These are phyloP conservation scores for Ctenoplectra terminalis DNA, from an alignment of 1,140 invertebrate species.

Conservation along the genomic window DNA sequence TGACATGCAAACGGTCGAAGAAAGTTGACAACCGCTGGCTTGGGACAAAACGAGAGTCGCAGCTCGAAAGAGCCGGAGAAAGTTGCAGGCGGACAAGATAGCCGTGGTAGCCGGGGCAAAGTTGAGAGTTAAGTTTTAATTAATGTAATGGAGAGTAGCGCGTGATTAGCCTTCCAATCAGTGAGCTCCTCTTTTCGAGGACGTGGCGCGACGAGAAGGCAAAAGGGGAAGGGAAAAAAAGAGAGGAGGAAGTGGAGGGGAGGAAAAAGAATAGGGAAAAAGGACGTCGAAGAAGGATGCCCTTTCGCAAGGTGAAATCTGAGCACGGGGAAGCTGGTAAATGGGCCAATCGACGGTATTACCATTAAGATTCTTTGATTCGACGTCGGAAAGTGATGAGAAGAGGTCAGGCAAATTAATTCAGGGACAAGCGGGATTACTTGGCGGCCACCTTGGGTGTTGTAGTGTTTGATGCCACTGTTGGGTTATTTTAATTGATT, in stretches of 20 bases:
- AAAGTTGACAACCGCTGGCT: slow-evolving; percentile 13
- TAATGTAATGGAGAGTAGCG: slow-evolving; percentile 80
- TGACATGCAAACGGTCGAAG: slow-evolving; percentile 21
- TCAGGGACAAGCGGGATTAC: background rate
- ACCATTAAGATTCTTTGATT: slow-evolving; percentile 58
- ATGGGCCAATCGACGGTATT: slow-evolving; percentile 45
- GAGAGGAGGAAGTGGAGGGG: too few relatives aligned
- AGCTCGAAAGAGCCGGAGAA: slow-evolving; percentile 21
- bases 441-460: background rate
- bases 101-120: slow-evolving; percentile 55
- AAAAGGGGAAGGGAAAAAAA: background rate
- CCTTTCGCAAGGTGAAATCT: slow-evolving; percentile 20
- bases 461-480: slow-evolving; percentile 8
- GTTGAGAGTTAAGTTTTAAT: slow-evolving; percentile 79
- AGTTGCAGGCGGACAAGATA: slow-evolving; percentile 45
- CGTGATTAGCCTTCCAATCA: slow-evolving; percentile 79
- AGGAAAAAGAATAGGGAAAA: background rate
- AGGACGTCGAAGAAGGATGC: background rate
- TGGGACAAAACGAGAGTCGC: slow-evolving; percentile 18
- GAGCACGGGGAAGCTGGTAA: slow-evolving; percentile 30
- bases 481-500: background rate
- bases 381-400: slow-evolving; percentile 14
- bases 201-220: slow-evolving; percentile 13
- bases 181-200: slow-evolving; percentile 52
- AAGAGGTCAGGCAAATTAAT: slow-evolving; percentile 21